Base-by-base conservation (phyloP, 2,113 vertebrate species). In the Pleuronectes platessa region DNA sequence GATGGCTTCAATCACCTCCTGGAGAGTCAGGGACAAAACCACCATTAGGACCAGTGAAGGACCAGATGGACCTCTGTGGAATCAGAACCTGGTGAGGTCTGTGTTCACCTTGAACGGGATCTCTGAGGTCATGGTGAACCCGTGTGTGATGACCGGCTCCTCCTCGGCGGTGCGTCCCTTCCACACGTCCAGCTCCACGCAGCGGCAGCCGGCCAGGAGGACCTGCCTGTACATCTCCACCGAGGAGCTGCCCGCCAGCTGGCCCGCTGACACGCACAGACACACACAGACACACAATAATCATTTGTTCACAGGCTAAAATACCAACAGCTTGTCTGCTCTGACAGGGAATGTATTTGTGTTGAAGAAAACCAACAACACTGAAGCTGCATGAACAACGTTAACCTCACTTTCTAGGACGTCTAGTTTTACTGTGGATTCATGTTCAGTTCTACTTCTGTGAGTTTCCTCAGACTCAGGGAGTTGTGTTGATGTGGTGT, bases 1-100 rank as follows among this genome's bases (percentile, higher is more conserved):
- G n/a, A 99, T 99, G 23, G 98, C 98, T 95, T 99, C 98, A 82
- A 99, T 98, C 51, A 99, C 98, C 93, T 99, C 98, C 98, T 99
- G 81, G 75, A 86, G 89, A 86, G 18, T 12, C 60, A 69, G 92
- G 90, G 2, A 55, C 1, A 42, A 15, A 40, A 54, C 40, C 24
- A 23, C 20, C 40, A 0, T 5, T 31, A 31, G 8, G 4, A 51
- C 4, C 17, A 9, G 47, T 51, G 15, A 20, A 51, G 4, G 18
- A 51, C 47, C 7, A 2, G 14, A 15, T 15, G 55, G 15, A 4
- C 20, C 51, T 8, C 9, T 2, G 5, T 58, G 4, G 18, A 18
- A 51, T 20, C 40, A 12, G 47, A 51, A 51, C 47, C 5, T 0
- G 35, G 51, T 15, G 5, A 14, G 45, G 14, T 18, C 7, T 6